Conservation (phyloP, 2,888 invertebrate species). For the Caenorhabditis afra region DNA sequence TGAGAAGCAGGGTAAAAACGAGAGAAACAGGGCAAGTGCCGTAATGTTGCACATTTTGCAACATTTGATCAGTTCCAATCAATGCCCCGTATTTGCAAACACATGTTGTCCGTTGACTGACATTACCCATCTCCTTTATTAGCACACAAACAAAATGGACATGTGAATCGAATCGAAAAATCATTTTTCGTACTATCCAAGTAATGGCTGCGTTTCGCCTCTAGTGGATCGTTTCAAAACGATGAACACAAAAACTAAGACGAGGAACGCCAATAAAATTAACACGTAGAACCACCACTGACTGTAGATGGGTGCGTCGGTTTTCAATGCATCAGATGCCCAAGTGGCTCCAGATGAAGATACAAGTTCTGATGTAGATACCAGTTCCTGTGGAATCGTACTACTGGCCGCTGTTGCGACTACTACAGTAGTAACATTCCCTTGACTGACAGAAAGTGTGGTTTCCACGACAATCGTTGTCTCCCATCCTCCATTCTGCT, state of each 20-base stretch:
- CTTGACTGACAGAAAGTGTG: no score
- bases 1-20: neutral
- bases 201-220: neutral
- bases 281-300: slow-evolving; percentile 49
- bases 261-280: neutral
- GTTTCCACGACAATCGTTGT: no score
- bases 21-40: no score
- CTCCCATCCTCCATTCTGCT: no score
- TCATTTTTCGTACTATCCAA: neutral
- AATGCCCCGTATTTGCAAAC: slow-evolving; percentile 1
- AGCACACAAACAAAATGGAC: no score
- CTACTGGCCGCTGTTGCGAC: no score
- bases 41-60: neutral
- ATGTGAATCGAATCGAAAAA: neutral
- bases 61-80: slow-evolving; percentile 1
- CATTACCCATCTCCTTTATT: neutral
- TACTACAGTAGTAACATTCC: no score
- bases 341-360: no score
- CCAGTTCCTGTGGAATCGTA: no score
- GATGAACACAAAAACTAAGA: neutral
- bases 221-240: neutral
- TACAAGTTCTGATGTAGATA: no score
- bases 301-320: slow-evolving; percentile 9
- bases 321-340: neutral
- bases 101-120: neutral